phyloP scores from a whole-genome alignment of 2,888 invertebrate species.

The Liodrosophila aerea region DNA sequence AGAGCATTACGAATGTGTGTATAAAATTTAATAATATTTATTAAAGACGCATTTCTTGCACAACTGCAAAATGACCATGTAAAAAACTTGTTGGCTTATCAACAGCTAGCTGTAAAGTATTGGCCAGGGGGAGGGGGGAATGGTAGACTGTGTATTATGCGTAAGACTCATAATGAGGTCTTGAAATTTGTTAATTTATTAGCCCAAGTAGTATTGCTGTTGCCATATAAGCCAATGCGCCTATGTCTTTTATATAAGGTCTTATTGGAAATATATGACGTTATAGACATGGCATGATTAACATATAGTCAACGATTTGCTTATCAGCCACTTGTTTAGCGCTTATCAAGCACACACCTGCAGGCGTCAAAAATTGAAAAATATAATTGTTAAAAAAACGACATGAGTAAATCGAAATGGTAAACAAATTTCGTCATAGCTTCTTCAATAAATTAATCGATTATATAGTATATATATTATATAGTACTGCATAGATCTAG shows the following conservation, averaged over 20 bases:
- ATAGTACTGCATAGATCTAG: too few species aligned
- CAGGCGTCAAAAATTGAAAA: constrained; percentile 12
- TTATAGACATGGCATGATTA: constrained; percentile 57
- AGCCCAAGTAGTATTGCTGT: too few species aligned
- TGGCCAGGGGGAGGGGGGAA: too few species aligned
- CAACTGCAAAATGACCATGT: constrained; percentile 45
- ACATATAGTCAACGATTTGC: constrained; percentile 48
- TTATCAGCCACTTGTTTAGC: constrained; percentile 35
- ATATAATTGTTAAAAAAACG: constrained; percentile 1
- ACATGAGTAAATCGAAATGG: constrained; percentile 2
- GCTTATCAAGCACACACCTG: constrained; percentile 45
- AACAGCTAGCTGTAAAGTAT: constrained; percentile 10
- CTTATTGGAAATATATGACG: background rate
- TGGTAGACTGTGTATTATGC: background rate
- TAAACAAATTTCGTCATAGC: constrained; percentile 67
- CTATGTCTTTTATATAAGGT: constrained; percentile 15
- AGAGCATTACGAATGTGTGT: constrained; percentile 28
- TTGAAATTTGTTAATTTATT: constrained; percentile 2
- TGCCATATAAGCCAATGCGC: too few species aligned
- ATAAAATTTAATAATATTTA: constrained; percentile 43
- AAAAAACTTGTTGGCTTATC: constrained; percentile 40
- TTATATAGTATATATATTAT: constrained; percentile 71
- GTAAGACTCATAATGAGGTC: constrained; percentile 10
- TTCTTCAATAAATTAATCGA: constrained; percentile 65
- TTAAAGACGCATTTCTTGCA: constrained; percentile 68